Conservation (phyloP, 1,140 invertebrate species). For the Drosophila ficusphila region DNA sequence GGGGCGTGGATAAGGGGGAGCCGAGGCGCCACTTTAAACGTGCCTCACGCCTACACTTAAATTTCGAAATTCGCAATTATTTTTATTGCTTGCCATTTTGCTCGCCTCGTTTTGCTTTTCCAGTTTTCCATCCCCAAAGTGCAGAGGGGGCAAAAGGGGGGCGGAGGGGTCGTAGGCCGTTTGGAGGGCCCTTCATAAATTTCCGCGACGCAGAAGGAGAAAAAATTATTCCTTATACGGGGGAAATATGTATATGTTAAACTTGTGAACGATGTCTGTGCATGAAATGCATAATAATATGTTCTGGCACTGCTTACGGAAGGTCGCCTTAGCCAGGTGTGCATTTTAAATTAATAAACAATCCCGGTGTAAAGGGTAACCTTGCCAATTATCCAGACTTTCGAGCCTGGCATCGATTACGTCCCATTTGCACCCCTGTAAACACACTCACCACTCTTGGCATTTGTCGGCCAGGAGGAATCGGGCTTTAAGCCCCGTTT, state of each 20-base stretch:
- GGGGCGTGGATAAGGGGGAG: background rate
- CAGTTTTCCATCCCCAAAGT: background rate
- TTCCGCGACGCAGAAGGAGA: constrained; percentile 30
- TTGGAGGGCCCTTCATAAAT: constrained; percentile 69
- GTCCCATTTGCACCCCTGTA: background rate
- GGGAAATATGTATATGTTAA: constrained; percentile 65
- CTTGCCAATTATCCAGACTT: no score
- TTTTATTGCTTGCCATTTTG: constrained; percentile 78
- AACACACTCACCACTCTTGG: constrained; percentile 4
- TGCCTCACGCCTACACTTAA: constrained; percentile 70
- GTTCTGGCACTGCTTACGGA: background rate
- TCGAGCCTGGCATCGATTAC: background rate
- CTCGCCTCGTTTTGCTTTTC: constrained; percentile 29
- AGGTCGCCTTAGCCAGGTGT: background rate
- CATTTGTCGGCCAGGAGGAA: constrained; percentile 20
- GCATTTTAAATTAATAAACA: background rate
- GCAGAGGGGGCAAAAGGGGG: background rate
- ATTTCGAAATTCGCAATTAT: constrained; percentile 82
- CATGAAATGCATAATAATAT: constrained; percentile 10
- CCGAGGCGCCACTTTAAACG: constrained; percentile 57
- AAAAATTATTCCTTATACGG: constrained; percentile 31
- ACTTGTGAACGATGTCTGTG: constrained; percentile 23
- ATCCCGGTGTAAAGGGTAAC: no score
- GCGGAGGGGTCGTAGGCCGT: constrained; percentile 33
- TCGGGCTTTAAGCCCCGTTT: background rate